Conservation (phyloP, 2,797 vertebrate genomes). For the Acanthiza pusilla region DNA sequence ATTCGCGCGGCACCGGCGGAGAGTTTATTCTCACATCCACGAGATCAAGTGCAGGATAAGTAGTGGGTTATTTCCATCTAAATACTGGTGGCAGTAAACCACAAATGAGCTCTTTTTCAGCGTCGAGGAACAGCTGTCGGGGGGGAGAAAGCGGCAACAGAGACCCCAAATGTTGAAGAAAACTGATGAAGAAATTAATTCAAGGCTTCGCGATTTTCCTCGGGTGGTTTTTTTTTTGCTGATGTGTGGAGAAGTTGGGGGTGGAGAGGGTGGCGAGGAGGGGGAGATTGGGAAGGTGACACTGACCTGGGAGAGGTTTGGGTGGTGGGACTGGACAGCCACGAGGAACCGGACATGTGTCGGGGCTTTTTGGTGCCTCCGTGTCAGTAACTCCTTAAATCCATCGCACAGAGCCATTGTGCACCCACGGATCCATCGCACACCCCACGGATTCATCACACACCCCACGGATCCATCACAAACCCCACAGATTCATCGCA, state of each 20-base stretch:
- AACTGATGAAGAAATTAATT: constrained; percentile 47
- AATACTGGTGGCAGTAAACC: constrained; percentile 46
- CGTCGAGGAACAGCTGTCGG: constrained; percentile 20
- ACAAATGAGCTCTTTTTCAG: constrained; percentile 47
- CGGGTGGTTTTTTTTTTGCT: not conserved
- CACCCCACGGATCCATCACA: not conserved
- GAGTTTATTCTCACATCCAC: constrained; percentile 24
- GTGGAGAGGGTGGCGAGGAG: not conserved
- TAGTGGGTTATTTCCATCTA: constrained; percentile 63
- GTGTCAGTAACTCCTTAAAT: accelerated
- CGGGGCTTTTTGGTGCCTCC: not conserved
- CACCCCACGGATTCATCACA: not conserved
- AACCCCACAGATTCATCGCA: no score
- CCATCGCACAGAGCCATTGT: accelerated
- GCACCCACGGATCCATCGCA: not conserved
- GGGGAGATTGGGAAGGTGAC: not conserved
- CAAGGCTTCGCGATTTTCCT: not conserved
- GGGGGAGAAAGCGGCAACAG: constrained; percentile 33
- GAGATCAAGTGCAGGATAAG: constrained; percentile 40
- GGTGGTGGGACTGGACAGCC: not conserved
- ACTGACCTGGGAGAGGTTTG: not conserved
- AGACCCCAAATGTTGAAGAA: constrained; percentile 55
- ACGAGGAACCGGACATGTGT: accelerated
- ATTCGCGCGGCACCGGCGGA: not conserved
- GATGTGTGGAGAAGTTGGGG: constrained; percentile 4